Percentiles rank a stretch among this genome's conserved stretches.
Conservation (phyloP, 2,113 vertebrate species). For the Otolemur garnettii region DNA sequence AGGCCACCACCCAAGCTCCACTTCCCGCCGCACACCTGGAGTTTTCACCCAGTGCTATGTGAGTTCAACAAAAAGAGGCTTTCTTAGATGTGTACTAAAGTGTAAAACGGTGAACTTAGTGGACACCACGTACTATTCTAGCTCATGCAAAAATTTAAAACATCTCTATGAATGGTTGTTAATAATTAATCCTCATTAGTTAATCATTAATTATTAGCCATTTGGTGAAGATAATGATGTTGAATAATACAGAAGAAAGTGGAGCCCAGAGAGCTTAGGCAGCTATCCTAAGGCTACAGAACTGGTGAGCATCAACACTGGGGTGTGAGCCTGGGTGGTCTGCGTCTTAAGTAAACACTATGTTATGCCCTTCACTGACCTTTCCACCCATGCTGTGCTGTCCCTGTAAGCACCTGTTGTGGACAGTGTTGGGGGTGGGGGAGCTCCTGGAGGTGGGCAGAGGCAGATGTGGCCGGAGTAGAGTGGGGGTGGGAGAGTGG, state of each 20-base stretch:
- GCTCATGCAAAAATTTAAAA: not conserved
- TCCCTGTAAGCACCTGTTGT: not conserved
- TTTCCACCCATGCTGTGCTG: not conserved
- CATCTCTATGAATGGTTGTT: not conserved
- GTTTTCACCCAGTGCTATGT: not conserved
- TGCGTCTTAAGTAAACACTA: no score
- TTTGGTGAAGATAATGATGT: not conserved
- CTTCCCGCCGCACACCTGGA: accelerated
- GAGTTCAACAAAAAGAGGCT: no score
- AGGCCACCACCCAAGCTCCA: accelerated
- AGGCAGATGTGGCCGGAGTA: not conserved
- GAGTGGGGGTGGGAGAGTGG: not conserved
- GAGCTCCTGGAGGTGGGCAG: no score
- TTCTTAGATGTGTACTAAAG: not conserved
- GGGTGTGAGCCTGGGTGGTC: not conserved
- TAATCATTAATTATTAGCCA: not conserved
- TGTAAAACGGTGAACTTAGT: not conserved
- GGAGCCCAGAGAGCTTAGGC: not conserved
- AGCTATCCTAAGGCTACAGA: not conserved
- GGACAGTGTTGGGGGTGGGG: no score
- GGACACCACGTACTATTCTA: not conserved
- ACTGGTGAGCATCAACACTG: not conserved
- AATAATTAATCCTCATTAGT: not conserved
- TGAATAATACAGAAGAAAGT: not conserved
- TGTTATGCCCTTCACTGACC: no score